These are phyloP conservation scores for Pandion haliaetus DNA, from an alignment of 2,113 vertebrate genomes.

Conservation along the genomic window DNA sequence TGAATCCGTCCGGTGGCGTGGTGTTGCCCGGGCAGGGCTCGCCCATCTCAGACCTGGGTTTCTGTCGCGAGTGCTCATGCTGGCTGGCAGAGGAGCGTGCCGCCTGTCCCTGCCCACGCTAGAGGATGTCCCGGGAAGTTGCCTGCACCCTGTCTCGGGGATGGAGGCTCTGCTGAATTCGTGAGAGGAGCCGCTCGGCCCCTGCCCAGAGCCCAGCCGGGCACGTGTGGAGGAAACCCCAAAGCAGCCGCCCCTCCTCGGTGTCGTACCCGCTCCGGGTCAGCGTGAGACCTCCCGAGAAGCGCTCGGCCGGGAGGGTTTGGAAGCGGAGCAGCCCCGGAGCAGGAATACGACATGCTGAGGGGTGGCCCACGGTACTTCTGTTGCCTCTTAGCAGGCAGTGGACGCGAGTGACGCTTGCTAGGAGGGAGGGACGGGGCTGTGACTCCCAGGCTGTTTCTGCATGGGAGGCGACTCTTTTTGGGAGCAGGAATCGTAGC, in stretches of 20 bases:
- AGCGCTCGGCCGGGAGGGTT: accelerated
- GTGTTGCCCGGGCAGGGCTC: not conserved
- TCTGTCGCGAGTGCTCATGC: accelerated
- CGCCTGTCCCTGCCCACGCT: not conserved
- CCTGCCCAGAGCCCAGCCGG: not conserved
- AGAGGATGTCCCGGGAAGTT: not conserved
- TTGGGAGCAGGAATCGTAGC: not conserved
- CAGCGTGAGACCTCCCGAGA: not conserved
- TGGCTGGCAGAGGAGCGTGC: accelerated
- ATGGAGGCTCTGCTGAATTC: not conserved
- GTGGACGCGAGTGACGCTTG: accelerated
- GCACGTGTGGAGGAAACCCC: not conserved
- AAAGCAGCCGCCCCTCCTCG: not conserved
- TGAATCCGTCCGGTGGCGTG: accelerated
- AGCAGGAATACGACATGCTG: not conserved
- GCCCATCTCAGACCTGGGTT: accelerated
- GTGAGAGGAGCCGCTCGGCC: not conserved
- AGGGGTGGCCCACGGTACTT: accelerated
- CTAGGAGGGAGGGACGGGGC: not conserved
- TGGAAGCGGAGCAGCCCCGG: not conserved
- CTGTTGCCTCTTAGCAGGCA: not conserved
- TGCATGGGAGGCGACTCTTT: no score
- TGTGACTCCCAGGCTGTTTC: not conserved
- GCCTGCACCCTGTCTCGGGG: accelerated
- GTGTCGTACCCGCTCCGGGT: accelerated